Evolutionary conservation across 2,113 vertebrate genomes (phyloP).

Genomic region (Megaleporinus macrocephalus): DNA sequence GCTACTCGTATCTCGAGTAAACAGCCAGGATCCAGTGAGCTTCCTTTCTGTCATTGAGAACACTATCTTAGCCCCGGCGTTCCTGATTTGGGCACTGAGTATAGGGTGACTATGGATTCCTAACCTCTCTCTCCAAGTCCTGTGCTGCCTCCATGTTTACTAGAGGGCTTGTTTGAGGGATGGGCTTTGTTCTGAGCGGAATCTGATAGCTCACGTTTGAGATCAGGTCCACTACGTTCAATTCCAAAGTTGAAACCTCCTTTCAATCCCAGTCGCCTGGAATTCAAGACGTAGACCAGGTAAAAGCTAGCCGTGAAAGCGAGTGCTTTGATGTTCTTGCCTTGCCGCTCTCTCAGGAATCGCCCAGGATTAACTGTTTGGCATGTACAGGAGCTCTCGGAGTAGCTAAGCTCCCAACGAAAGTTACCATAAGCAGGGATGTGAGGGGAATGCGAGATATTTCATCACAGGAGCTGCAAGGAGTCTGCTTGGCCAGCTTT

Average conservation of each 20-base stretch:
- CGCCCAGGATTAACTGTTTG: background rate
- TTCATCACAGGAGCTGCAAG: slow-evolving; percentile 29
- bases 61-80: no score
- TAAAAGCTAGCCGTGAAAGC: background rate
- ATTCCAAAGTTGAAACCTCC: no score
- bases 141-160: background rate
- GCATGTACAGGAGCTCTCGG: background rate
- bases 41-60: no score
- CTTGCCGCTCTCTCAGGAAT: background rate
- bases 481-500: background rate
- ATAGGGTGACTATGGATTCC: no score
- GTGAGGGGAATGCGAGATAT: slow-evolving; percentile 40
- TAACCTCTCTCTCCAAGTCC: background rate
- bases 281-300: background rate
- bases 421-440: background rate
- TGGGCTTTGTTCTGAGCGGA: no score
- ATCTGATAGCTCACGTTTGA: no score
- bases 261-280: no score
- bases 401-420: background rate
- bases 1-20: no score
- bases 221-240: no score
- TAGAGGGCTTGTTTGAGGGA: background rate
- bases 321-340: background rate
- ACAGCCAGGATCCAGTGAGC: no score
- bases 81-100: no score